Evolutionary conservation across 2,113 vertebrate genomes (phyloP).

Genomic region (Clarias gariepinus): DNA sequence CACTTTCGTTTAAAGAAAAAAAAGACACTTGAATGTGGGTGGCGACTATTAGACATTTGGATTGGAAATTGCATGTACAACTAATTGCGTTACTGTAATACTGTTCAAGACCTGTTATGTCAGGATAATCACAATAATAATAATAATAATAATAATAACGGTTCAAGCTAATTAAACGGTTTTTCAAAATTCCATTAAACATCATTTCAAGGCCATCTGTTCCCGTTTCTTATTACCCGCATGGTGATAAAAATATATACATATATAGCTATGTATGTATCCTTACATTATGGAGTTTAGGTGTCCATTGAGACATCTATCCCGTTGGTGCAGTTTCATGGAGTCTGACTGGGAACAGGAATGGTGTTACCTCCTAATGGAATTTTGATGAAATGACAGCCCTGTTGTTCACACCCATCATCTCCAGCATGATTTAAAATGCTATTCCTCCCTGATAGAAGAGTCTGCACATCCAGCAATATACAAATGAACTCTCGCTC

Average conservation of each 20-base stretch:
- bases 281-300: neutral
- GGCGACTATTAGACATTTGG: slow-evolving; percentile 62
- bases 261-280: neutral
- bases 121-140: slow-evolving; percentile 62
- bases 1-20: slow-evolving; percentile 37
- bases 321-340: neutral
- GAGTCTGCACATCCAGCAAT: neutral
- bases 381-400: slow-evolving; percentile 61
- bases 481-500: neutral
- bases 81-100: slow-evolving; percentile 71
- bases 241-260: slow-evolving; percentile 53
- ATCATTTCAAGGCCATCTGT: slow-evolving; percentile 74
- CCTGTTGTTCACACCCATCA: slow-evolving; percentile 36
- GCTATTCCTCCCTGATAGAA: neutral
- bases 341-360: slow-evolving; percentile 56
- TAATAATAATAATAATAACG: slow-evolving; percentile 58
- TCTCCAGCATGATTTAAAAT: slow-evolving; percentile 50
- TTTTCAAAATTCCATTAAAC: slow-evolving; percentile 80
- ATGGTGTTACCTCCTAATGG: slow-evolving; percentile 67
- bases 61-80: slow-evolving; percentile 76
- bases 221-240: slow-evolving; percentile 74
- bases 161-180: slow-evolving; percentile 66
- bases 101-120: slow-evolving; percentile 64
- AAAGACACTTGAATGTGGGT: slow-evolving; percentile 58
- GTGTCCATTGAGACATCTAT: neutral